Evolutionary conservation across 2,113 vertebrate species (phyloP), one percentile per base, ranked within the genome.

Genomic region (Sylvietta virens): DNA sequence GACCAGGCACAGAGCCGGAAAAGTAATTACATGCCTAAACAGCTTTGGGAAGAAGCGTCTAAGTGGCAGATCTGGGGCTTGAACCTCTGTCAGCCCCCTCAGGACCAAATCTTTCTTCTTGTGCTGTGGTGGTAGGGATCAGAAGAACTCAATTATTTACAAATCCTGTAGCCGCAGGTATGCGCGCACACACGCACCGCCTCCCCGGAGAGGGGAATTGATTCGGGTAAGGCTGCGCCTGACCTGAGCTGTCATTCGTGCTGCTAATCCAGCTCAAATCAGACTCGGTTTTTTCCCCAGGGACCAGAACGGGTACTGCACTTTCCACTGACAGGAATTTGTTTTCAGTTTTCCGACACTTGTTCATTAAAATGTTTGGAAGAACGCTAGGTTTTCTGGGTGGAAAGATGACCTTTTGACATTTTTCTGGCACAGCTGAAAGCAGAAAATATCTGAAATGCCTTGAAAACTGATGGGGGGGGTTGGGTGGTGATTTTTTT

Each of bases 1-100:
- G 89, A 85, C 92, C 94, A 96, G 88, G 72, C 92, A 2, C 86
- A 78, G 92, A 94, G 91, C 94, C 91, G 94, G 91, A 94, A 92
- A 95, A 97, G 94, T 96, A 96, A 97, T 96, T 97, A 94, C 93
- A 92, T 95, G 91, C 92, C 83, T 89, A 96, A 96, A 91, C 83
- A 92, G 84, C 96, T 97, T 95, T 91, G 86, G 95, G 94, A 95
- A 95, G 91, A 95, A 88, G 86, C 3, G 16, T 92, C 86, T 96
- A 95, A 96, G 93, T 95, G 93, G 95, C 94, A 97, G 91, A 95
- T 97, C 94, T 95, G 96, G 88, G 94, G 86, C 92, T 94, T 95
- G 94, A 97, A 96, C 95, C 94, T 91, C 95, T 96, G 93, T 94
- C 91, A 92, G 81, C 86, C 81, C 96, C 88, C 91, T 95, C 76